Base-by-base conservation (phyloP, 1,140 invertebrate species). In the Chironomus striatipennis region DNA sequence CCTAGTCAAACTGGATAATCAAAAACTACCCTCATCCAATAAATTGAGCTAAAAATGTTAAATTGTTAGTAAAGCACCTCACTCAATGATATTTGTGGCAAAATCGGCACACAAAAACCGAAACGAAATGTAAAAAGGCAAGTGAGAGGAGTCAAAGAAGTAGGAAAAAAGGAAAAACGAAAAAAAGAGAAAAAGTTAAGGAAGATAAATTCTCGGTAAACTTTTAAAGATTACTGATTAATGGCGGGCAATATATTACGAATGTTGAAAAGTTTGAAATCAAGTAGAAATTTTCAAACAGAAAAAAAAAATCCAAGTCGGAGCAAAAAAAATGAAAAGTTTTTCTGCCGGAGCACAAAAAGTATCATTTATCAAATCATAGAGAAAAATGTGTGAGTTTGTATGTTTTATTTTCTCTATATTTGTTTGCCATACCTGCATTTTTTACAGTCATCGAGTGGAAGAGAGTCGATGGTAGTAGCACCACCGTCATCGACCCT, bases 141-240 rank as follows among this genome's bases (percentile, higher is more conserved):
- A 34, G 47, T 57, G 12, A 12, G 47, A n/a, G 4, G 15, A 57
- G 47, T 57, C 47, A 34, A 34, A 34, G 47, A n/a, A 57, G 47
- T n/a, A 57, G 47, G 43, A 8, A 57, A 57, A n/a, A 15, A 57
- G 47, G n/a, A 57, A 57, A 15, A 15, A 57, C n/a, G n/a, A 57
- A 57, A 15, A 1, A 15, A 57, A 57, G 47, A 57, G 24, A 34
- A 34, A 57, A 57, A 57, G 47, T 57, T 57, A 57, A 57, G 47
- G 47, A 57, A 57, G 47, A 57, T 57, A 57, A 57, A 57, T 57
- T 57, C 47, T 57, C 47, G 47, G 47, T n/a, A 57, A 57, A 57
- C 47, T 57, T 57, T 57, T 57, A 57, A 57, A 57, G 47, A 57
- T 57, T 57, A 57, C 47, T 57, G 47, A 57, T 57, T 57, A 57